Conservation (phyloP, 2,113 vertebrate species). For the Microcebus tavaratra region DNA sequence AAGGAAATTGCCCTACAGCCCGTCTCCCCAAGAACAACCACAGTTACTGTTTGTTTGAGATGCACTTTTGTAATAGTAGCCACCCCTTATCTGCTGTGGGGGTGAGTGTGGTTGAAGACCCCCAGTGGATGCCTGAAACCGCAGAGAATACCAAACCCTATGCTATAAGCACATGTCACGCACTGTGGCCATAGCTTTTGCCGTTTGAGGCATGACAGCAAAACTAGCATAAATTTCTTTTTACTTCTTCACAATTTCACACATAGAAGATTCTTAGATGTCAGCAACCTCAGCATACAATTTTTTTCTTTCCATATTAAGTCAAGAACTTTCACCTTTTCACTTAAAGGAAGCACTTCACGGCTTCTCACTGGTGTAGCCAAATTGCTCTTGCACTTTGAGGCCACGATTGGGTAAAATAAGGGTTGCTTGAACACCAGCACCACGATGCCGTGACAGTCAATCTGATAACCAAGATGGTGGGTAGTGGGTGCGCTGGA, state of each 20-base stretch:
- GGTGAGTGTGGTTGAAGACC: neutral
- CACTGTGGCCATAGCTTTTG: neutral
- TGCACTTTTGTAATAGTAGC: rapidly evolving
- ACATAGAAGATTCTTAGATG: neutral
- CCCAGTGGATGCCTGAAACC: neutral
- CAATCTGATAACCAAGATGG: neutral
- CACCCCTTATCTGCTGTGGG: neutral
- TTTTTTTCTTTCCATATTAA: neutral
- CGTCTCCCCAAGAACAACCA: neutral
- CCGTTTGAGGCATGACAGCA: neutral
- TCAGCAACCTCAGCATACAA: neutral
- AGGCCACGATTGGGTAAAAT: neutral
- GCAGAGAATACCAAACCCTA: neutral
- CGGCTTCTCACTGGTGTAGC: neutral
- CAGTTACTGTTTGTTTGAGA: rapidly evolving
- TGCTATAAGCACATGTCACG: neutral
- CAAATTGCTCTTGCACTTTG: neutral
- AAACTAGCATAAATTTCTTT: neutral
- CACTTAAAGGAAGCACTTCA: neutral
- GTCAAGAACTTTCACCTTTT: neutral
- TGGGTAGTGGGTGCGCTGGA: neutral
- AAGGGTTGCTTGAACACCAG: neutral
- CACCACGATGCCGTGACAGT: neutral
- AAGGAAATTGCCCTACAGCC: rapidly evolving
- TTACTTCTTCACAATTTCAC: neutral